Percentiles rank a stretch among this genome's conserved stretches.
Conservation (phyloP, 2,888 invertebrate genomes). For the Lypha dubia region DNA sequence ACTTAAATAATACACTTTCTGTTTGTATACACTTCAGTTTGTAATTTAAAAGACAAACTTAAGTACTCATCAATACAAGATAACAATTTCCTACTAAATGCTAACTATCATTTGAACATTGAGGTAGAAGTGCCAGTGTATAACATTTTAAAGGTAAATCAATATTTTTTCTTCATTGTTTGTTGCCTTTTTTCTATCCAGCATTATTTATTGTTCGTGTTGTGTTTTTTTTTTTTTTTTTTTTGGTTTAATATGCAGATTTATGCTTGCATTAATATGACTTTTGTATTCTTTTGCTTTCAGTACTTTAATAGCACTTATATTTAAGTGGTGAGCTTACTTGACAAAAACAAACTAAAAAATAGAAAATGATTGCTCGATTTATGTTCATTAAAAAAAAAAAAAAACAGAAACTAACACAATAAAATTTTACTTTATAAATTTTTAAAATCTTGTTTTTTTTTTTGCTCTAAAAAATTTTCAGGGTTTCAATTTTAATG, state of each 20-base stretch:
- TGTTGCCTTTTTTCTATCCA: background rate
- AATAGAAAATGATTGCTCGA: background rate
- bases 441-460: too few relatives aligned
- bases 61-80: slow-evolving; percentile 23
- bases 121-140: background rate
- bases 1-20: background rate
- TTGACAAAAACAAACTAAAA: too few relatives aligned
- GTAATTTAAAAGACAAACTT: background rate
- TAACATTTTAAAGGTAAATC: slow-evolving; percentile 23
- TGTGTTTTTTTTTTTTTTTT: too few relatives aligned
- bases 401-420: background rate
- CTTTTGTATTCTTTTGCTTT: slow-evolving; percentile 29
- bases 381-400: background rate
- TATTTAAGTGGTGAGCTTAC: slow-evolving; percentile 45
- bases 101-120: slow-evolving; percentile 29
- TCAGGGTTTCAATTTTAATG: background rate
- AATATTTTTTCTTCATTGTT: background rate
- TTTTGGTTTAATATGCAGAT: slow-evolving; percentile 58
- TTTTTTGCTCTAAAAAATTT: background rate
- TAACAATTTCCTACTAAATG: slow-evolving; percentile 8
- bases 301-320: slow-evolving; percentile 43
- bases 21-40: background rate
- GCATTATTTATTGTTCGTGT: background rate
- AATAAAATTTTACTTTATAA: slow-evolving; percentile 2
- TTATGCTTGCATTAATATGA: slow-evolving; percentile 63